Evolutionary conservation across 2,888 invertebrate genomes (phyloP), one percentile per base, ranked within the genome.

Genomic region (Lumbricus terrestris): DNA sequence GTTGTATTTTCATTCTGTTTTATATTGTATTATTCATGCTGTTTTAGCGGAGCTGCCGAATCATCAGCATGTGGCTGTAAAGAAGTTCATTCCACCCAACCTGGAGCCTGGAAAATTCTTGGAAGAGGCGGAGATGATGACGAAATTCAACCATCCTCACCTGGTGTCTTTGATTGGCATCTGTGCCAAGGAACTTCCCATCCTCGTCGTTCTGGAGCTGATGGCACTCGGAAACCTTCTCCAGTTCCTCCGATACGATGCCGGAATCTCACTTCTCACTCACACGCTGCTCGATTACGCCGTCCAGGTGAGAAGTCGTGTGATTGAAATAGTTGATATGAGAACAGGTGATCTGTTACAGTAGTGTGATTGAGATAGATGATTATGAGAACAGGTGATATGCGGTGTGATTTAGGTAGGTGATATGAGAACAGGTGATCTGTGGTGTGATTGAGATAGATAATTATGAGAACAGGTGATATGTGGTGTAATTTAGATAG

Each of bases 71-170:
- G 99, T 99, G 90, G 99, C 99, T 88, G 98, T 99, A 34, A 99
- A 99, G 95, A 99, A 98, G 1, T 95, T 99, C 85, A 96, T 98
- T 93, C 97, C 98, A 93, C 99, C 99, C 92, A 97, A 98, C 18
- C 99, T 99, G 99, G 97, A 97, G 93, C 98, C 98, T 37, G 40
- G 33, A 38, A 37, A 88, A 2, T 99, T 99, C 96, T 96, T 99
- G 2, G 97, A 98, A 95, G 99, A 99, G 95, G 99, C 99, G 13
- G 97, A 97, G 92, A 99, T 99, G 92, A 99, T 99, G 99, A 99
- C 99, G 94, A 98, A 98, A 95, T 98, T 99, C 96, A 96, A 98
- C 90, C 99, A 99, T 95, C 97, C 98, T 95, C 97, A 98, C 92
- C 96, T 98, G 88, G 98, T 98, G 29, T 97, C 97, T 6, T 95